A percentile compares a stretch with the other conserved stretches of the same genome.
Conservation (phyloP, 1,140 invertebrate species). For the Drosophila sp. region DNA sequence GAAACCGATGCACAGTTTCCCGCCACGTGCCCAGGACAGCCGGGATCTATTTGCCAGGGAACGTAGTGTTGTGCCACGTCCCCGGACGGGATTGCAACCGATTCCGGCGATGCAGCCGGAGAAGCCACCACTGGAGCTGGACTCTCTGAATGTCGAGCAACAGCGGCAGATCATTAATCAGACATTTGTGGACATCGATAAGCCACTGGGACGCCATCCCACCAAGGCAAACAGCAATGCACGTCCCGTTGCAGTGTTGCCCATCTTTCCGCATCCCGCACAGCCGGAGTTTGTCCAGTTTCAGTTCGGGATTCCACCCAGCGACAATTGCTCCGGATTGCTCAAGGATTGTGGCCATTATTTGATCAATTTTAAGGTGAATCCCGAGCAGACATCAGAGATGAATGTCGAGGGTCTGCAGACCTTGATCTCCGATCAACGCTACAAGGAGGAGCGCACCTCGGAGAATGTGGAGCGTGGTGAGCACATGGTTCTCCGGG, state of each 20-base stretch:
- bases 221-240: conserved; percentile 30
- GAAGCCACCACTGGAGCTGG: background rate
- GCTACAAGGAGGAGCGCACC: conserved; percentile 53
- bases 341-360: conserved; percentile 53
- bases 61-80: conserved; percentile 11
- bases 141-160: conserved; percentile 23
- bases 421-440: conserved; percentile 45
- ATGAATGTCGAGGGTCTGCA: too few species aligned
- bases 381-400: background rate
- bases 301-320: conserved; percentile 43
- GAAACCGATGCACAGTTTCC: background rate
- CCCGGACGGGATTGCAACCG: background rate
- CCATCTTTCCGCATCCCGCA: conserved; percentile 44
- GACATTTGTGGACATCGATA: conserved; percentile 46
- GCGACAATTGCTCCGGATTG: conserved; percentile 3
- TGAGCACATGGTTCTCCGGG: conserved; percentile 27
- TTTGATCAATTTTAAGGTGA: conserved; percentile 47
- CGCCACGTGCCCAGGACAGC: conserved; percentile 39
- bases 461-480: conserved; percentile 33
- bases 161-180: conserved; percentile 40
- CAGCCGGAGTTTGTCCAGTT: conserved; percentile 26
- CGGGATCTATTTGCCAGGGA: conserved; percentile 43
- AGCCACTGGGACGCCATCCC: conserved; percentile 37
- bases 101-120: background rate
- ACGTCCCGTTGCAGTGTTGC: conserved; percentile 27